Percentiles rank a stretch among this genome's conserved stretches.
phyloP scores from a whole-genome alignment of 1,140 invertebrate genomes.

The Reticulitermes speratus region DNA sequence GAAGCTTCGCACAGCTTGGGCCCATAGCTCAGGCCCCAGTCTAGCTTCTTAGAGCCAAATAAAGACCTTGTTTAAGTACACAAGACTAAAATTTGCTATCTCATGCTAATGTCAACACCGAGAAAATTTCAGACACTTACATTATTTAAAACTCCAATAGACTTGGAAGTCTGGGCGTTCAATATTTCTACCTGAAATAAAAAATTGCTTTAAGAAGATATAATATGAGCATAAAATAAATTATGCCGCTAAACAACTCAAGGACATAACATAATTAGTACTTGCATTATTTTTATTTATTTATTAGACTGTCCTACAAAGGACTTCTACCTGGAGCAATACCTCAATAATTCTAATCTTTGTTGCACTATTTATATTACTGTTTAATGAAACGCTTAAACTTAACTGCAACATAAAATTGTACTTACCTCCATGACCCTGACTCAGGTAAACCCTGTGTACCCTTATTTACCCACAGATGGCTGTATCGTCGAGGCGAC shows the following conservation, averaged over 20 bases:
- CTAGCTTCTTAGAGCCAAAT: too few relatives aligned
- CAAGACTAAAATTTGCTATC: too few relatives aligned
- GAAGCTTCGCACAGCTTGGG: too few relatives aligned
- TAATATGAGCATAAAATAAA: conserved; percentile 12
- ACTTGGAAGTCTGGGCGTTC: conserved; percentile 54
- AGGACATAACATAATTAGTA: not conserved
- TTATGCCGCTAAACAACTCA: conserved; percentile 31
- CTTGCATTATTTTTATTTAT: too few relatives aligned
- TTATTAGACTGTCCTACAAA: not conserved
- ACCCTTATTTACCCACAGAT: not conserved
- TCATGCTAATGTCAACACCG: too few relatives aligned
- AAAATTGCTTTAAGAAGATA: conserved; percentile 34
- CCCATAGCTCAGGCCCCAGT: too few relatives aligned
- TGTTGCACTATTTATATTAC: not conserved
- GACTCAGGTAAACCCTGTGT: not conserved
- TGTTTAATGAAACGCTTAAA: too few relatives aligned
- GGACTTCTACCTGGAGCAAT: not conserved
- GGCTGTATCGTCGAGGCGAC: not conserved
- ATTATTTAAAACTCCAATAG: conserved; percentile 52
- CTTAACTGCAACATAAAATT: conserved; percentile 22
- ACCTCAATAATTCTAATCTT: too few relatives aligned
- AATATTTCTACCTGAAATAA: conserved; percentile 58
- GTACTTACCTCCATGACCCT: conserved; percentile 32
- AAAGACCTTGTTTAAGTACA: too few relatives aligned
- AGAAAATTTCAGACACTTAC: too few relatives aligned